These are phyloP conservation scores for Heliocidaris tuberculata DNA, from an alignment of 35 echinoderm and acorn worm species.

Conservation along the genomic window DNA sequence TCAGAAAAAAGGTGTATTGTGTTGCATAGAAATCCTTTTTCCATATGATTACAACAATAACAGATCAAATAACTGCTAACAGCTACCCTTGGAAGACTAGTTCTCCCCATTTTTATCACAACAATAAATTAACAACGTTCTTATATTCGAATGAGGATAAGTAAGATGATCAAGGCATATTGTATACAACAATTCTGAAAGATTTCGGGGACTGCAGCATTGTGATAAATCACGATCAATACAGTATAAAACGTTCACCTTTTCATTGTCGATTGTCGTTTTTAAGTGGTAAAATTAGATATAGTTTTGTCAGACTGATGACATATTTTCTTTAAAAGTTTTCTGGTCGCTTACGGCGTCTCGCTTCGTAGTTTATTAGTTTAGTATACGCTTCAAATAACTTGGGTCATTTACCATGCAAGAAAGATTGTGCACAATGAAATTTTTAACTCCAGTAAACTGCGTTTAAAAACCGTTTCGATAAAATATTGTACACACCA, in stretches of 20 bases:
- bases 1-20: neutral
- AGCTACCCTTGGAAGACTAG: neutral
- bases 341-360: too few relatives aligned
- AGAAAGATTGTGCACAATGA: too few relatives aligned
- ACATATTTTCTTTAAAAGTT: too few relatives aligned
- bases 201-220: constrained; percentile 39
- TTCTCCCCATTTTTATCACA: neutral
- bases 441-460: too few relatives aligned
- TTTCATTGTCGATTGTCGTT: neutral
- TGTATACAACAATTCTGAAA: constrained; percentile 22
- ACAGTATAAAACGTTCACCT: neutral
- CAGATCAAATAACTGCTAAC: neutral
- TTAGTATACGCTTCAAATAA: too few relatives aligned
- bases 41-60: neutral
- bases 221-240: constrained; percentile 17
- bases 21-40: neutral
- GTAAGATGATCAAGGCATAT: neutral
- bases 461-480: too few relatives aligned
- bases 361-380: too few relatives aligned
- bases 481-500: too few relatives aligned
- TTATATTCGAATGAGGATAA: neutral
- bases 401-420: too few relatives aligned
- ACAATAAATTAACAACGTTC: neutral
- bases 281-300: too few relatives aligned
- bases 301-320: too few relatives aligned